Conservation (phyloP, 1,140 invertebrate genomes). For the Temnothorax nylanderi region DNA sequence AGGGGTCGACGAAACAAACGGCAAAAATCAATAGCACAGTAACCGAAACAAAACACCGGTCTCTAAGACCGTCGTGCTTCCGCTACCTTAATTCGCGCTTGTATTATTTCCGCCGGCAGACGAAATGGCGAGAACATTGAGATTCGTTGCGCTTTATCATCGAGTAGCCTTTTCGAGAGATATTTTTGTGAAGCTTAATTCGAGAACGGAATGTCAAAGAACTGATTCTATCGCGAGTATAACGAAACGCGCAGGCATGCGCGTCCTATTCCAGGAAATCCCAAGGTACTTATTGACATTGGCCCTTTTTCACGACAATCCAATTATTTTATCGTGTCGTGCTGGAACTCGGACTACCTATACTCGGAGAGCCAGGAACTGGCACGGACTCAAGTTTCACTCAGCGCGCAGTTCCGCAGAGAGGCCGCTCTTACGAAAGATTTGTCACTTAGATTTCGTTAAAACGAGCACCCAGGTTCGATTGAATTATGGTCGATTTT, state of each 20-base stretch:
- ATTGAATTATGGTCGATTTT: slow-evolving; percentile 20
- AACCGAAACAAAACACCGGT: slow-evolving; percentile 48
- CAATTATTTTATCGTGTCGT: slow-evolving; percentile 68
- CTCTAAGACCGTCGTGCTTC: not conserved
- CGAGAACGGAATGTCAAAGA: not conserved
- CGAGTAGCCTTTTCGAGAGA: not conserved
- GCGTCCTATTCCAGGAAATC: not conserved
- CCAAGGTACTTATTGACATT: slow-evolving; percentile 74
- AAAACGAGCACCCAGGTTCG: not conserved
- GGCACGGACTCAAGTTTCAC: slow-evolving; percentile 72
- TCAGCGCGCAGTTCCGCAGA: slow-evolving; percentile 22
- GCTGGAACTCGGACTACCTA: not conserved
- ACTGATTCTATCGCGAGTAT: not conserved
- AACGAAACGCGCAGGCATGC: slow-evolving; percentile 38
- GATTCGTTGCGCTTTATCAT: not conserved
- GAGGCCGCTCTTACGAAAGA: not conserved
- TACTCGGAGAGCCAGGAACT: slow-evolving; percentile 45
- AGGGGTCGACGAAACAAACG: slow-evolving; percentile 71
- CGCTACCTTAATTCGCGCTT: not conserved
- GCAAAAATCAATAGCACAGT: slow-evolving; percentile 70
- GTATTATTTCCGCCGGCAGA: not conserved
- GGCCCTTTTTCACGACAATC: slow-evolving; percentile 75
- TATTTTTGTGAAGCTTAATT: not conserved
- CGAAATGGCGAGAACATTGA: not conserved
- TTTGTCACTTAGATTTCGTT: slow-evolving; percentile 59